These are phyloP conservation scores for Drosophila seclusa DNA, from an alignment of 2,888 invertebrate species.

Conservation along the genomic window DNA sequence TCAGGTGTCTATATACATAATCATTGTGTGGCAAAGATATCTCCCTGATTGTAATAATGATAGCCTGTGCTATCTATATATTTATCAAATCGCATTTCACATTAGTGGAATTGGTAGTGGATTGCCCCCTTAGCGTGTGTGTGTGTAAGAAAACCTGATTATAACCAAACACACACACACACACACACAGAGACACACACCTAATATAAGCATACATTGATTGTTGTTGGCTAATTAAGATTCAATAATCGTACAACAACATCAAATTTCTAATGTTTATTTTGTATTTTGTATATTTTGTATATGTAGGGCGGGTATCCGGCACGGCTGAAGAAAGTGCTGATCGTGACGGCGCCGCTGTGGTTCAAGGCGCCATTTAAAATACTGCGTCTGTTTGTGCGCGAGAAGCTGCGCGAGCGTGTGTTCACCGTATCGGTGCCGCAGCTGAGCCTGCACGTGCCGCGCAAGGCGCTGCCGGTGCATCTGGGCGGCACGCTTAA, in stretches of 20 bases:
- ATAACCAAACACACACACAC: constrained; percentile 2
- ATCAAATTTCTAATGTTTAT: constrained; percentile 6
- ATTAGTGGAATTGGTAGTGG: constrained; percentile 3
- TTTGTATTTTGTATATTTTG: not conserved
- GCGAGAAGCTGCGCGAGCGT: constrained; percentile 97
- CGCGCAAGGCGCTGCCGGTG: constrained; percentile 93
- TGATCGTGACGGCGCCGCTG: constrained; percentile 98
- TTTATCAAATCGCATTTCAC: not conserved
- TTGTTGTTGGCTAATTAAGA: not conserved
- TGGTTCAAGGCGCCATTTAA: constrained; percentile 99
- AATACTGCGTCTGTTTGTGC: constrained; percentile 96
- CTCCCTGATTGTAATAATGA: not conserved
- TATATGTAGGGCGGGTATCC: constrained; percentile 96
- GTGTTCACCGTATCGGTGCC: constrained; percentile 97
- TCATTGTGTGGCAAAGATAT: not conserved
- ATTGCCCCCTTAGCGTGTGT: constrained; percentile 28
- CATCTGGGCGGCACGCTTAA: constrained; percentile 95
- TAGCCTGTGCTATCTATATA: not conserved
- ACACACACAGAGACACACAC: not conserved
- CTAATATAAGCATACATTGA: not conserved
- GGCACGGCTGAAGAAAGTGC: constrained; percentile 97
- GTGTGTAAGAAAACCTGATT: constrained; percentile 6
- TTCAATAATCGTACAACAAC: constrained; percentile 15
- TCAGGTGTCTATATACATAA: not conserved
- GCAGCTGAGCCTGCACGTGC: constrained; percentile 95